These are phyloP conservation scores for Mesorhabditis spiculigera DNA, from an alignment of 2,888 invertebrate species.

Conservation along the genomic window DNA sequence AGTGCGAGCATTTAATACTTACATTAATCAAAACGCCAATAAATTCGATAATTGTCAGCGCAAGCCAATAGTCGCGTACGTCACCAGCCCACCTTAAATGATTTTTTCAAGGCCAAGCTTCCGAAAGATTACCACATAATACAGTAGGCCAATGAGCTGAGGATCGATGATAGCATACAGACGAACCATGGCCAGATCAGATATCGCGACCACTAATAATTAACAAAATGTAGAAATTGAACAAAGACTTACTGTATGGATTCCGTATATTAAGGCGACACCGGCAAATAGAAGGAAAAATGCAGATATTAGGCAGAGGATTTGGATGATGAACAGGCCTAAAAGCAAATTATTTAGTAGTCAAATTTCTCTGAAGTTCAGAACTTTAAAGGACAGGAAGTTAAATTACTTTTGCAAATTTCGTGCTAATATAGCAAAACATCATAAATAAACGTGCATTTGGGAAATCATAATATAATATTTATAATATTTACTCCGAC, in stretches of 20 bases:
- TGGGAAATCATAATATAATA: too few species aligned
- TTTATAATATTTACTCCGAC: too few species aligned
- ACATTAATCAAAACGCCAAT: conserved; percentile 56
- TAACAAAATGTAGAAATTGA: too few species aligned
- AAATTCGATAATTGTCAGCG: conserved; percentile 54
- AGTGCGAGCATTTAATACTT: conserved; percentile 13
- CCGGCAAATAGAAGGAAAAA: conserved; percentile 57
- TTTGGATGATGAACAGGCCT: conserved; percentile 58
- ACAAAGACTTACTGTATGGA: conserved; percentile 43
- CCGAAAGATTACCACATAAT: conserved; percentile 41
- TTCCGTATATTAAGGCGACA: conserved; percentile 54
- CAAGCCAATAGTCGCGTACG: conserved; percentile 57
- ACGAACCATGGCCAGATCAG: conserved; percentile 57
- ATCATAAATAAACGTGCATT: too few species aligned
- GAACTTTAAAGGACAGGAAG: neutral
- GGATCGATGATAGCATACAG: conserved; percentile 49
- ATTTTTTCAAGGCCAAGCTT: neutral
- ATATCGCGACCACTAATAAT: conserved; percentile 48
- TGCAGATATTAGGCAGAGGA: conserved; percentile 53
- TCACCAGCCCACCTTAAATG: conserved; percentile 47
- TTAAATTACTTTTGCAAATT: neutral
- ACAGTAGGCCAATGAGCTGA: conserved; percentile 54
- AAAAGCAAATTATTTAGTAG: conserved; percentile 18
- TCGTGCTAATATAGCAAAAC: neutral
- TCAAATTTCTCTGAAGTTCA: neutral